These are phyloP conservation scores for Lagodon rhomboides DNA, from an alignment of 2,797 vertebrate species.

Conservation along the genomic window DNA sequence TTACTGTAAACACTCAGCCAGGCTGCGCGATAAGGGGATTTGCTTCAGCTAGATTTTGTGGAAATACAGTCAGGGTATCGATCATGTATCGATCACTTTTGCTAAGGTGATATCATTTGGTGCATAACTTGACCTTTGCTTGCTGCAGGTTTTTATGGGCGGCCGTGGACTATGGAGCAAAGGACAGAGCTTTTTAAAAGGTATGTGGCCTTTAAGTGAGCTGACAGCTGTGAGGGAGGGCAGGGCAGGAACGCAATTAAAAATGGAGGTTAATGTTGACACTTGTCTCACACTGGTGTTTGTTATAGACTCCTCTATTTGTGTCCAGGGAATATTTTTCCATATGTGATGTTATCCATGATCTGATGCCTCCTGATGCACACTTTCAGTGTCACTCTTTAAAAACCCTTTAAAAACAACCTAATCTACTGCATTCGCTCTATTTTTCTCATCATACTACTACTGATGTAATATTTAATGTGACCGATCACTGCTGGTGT, in stretches of 20 bases:
- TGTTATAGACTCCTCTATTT: not conserved
- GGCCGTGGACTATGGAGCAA: constrained; percentile 99
- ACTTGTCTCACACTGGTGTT: not conserved
- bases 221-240: not conserved
- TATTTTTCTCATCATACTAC: not conserved
- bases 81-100: not conserved
- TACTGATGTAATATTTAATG: not conserved
- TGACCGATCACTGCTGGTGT: constrained; percentile 8
- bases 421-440: too few species aligned
- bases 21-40: not conserved
- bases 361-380: not conserved
- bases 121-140: constrained; percentile 56
- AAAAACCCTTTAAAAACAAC: not conserved
- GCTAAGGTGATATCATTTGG: not conserved
- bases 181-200: constrained; percentile 97
- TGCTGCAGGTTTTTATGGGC: constrained; percentile 95
- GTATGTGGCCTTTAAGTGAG: constrained; percentile 70
- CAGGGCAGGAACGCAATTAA: too few species aligned
- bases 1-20: not conserved
- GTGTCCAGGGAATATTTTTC: not conserved
- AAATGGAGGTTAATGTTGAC: not conserved
- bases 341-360: not conserved
- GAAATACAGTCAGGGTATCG: not conserved
- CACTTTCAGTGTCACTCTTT: not conserved
- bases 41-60: not conserved